Percentiles rank a stretch among this genome's conserved stretches.
Conservation (phyloP, 2,888 invertebrate species). For the Tetanocera ferruginea region DNA sequence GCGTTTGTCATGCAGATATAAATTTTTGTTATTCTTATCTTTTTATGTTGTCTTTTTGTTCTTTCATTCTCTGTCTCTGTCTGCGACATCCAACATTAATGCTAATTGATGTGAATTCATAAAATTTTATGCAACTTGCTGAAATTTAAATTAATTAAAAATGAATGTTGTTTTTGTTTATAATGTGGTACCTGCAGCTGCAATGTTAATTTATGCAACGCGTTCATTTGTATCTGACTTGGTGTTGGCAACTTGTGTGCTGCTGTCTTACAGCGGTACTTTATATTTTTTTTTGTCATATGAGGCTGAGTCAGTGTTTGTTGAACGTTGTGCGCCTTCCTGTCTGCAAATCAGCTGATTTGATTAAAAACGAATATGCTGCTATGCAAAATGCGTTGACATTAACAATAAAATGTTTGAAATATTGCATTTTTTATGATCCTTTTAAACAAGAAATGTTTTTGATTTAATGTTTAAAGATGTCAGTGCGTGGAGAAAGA, state of each 20-base stretch:
- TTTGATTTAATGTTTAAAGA: too few relatives aligned
- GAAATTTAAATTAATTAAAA: slow-evolving; percentile 52
- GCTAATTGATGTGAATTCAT: slow-evolving; percentile 47
- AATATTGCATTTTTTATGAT: too few relatives aligned
- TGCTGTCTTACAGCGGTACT: slow-evolving; percentile 48
- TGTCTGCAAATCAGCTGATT: background rate
- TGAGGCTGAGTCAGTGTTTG: too few relatives aligned
- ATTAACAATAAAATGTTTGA: too few relatives aligned
- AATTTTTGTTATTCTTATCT: too few relatives aligned
- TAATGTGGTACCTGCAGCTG: slow-evolving; percentile 21
- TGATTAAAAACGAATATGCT: background rate
- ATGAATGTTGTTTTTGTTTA: slow-evolving; percentile 12
- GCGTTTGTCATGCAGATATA: background rate
- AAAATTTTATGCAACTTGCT: slow-evolving; percentile 49
- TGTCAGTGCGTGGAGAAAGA: too few relatives aligned
- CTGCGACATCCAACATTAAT: slow-evolving; percentile 26
- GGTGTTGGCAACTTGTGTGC: background rate
- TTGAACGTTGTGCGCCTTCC: background rate
- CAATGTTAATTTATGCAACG: background rate
- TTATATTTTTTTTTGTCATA: slow-evolving; percentile 39
- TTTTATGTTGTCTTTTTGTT: background rate
- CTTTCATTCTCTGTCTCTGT: slow-evolving; percentile 1
- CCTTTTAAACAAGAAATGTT: too few relatives aligned
- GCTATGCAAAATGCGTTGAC: too few relatives aligned
- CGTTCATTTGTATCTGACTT: slow-evolving; percentile 5